A percentile compares a stretch with the other conserved stretches of the same genome.
These are phyloP conservation scores for Stenopsyche tienmushanensis DNA, from an alignment of 1,140 invertebrate genomes.

Conservation along the genomic window DNA sequence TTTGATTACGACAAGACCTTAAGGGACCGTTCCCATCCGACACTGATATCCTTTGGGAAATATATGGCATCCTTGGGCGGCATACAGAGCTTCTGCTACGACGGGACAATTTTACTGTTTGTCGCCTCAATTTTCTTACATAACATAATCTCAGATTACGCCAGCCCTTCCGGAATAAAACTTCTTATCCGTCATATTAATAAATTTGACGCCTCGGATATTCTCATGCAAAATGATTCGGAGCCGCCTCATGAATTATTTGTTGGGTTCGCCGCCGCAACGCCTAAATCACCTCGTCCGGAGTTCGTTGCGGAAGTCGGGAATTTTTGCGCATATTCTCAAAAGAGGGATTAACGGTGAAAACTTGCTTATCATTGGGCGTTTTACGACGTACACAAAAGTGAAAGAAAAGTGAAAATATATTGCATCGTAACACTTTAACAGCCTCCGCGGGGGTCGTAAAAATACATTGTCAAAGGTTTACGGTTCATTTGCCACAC, in stretches of 20 bases:
- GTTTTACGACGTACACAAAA: not conserved
- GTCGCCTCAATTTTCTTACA: slow-evolving; percentile 1
- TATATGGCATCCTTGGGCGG: not conserved
- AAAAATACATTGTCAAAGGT: slow-evolving; percentile 35
- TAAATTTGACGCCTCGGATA: too few relatives aligned
- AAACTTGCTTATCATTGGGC: not conserved
- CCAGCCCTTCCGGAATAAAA: too few relatives aligned
- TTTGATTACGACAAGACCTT: slow-evolving; percentile 12
- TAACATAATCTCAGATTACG: not conserved
- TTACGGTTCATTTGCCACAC: slow-evolving; percentile 32
- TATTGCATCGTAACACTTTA: slow-evolving; percentile 37
- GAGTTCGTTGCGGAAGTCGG: too few relatives aligned
- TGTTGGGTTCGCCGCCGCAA: too few relatives aligned
- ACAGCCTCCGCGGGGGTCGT: slow-evolving; percentile 18
- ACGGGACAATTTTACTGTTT: slow-evolving; percentile 13
- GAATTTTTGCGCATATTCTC: not conserved
- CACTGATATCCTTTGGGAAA: slow-evolving; percentile 25
- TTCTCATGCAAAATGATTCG: too few relatives aligned
- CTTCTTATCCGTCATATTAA: too few relatives aligned
- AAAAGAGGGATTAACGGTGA: not conserved
- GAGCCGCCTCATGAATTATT: too few relatives aligned
- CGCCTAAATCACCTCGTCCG: too few relatives aligned
- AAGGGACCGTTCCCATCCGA: not conserved
- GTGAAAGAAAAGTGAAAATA: slow-evolving; percentile 37
- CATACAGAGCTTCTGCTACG: slow-evolving; percentile 12